Evolutionary conservation across 2,797 vertebrate genomes (phyloP), one percentile per base, ranked within the genome.

Genomic region (Triplophysa bombifrons): DNA sequence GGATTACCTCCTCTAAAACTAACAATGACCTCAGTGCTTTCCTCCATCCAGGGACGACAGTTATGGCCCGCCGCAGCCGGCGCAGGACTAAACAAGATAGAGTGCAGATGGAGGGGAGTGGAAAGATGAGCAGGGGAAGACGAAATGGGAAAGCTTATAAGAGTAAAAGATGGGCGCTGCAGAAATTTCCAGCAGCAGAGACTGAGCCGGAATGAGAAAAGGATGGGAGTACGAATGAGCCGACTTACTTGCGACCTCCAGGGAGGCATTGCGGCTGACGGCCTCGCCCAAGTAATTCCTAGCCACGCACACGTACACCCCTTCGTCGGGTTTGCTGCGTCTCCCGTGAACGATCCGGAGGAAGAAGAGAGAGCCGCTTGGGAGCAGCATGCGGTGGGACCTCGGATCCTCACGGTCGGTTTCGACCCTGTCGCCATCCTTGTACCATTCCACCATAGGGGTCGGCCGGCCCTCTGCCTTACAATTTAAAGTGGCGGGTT

Each of bases 301-400:
- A 0, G 97, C 98, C 81, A 98, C 96, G 1, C 98, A 99, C 4
- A 97, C 94, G 2, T 99, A 99, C 55, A 98, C 89, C 0, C 98
- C 98, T 83, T 99, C 97, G 0, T 99, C 98, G 0, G 96, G 96
- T 76, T 96, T 96, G 84, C 97, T 96, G 0, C 98, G 90, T 27
- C 98, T 89, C 0, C 97, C 97, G 0, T 98, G 98, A 1, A 99
- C 95, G 22, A 97, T 98, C 1, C 96, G 92, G 44, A 98, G 95
- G 86, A 99, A 98, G 92, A 98, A 99, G 81, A 99, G 97, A 2
- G 97, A 96, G 0, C 98, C 98, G 0, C 96, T 97, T 79, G 97
- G 98, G 19, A 99, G 88, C 48, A 99, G 92, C 92, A 98, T 97
- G 72, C 98, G 95, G 88, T 99, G 94, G 0, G 97, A 98, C 0